A percentile compares a stretch with the other conserved stretches of the same genome.
Evolutionary conservation across 2,113 vertebrate genomes (phyloP).

Genomic region (Vombatus ursinus): DNA sequence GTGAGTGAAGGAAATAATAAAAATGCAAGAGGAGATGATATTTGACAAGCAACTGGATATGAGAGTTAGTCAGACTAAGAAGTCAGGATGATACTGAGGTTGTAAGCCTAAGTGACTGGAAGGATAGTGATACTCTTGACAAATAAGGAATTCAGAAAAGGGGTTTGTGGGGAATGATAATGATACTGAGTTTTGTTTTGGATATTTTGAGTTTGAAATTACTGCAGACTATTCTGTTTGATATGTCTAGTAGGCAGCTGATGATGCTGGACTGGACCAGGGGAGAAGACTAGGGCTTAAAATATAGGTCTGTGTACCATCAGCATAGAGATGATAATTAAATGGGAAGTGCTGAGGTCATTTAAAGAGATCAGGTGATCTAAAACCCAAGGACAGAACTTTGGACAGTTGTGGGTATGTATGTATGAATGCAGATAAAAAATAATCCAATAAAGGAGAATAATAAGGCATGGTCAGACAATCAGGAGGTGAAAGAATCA

Average conservation of each 20-base stretch:
- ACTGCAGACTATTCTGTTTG: background rate
- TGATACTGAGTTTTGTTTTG: background rate
- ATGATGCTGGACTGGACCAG: too few species aligned
- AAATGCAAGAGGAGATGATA: background rate
- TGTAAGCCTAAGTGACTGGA: background rate
- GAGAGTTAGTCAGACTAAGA: background rate
- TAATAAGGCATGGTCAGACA: too few species aligned
- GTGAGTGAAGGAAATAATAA: background rate
- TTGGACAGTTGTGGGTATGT: background rate
- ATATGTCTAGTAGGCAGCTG: background rate
- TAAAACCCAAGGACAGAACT: too few species aligned
- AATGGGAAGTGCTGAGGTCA: too few species aligned
- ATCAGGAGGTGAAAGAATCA: too few species aligned
- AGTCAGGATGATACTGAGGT: background rate
- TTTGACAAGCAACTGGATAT: background rate
- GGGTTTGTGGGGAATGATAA: background rate
- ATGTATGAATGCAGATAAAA: background rate
- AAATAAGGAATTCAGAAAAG: background rate
- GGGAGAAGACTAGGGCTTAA: too few species aligned
- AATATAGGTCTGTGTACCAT: too few species aligned
- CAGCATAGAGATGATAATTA: too few species aligned
- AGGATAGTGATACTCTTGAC: background rate
- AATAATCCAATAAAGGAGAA: background rate
- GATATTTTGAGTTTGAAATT: background rate
- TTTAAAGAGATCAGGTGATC: too few species aligned